Evolutionary conservation across 1,140 invertebrate species (phyloP), one percentile per base, ranked within the genome.

Genomic region (Adelges cooleyi): DNA sequence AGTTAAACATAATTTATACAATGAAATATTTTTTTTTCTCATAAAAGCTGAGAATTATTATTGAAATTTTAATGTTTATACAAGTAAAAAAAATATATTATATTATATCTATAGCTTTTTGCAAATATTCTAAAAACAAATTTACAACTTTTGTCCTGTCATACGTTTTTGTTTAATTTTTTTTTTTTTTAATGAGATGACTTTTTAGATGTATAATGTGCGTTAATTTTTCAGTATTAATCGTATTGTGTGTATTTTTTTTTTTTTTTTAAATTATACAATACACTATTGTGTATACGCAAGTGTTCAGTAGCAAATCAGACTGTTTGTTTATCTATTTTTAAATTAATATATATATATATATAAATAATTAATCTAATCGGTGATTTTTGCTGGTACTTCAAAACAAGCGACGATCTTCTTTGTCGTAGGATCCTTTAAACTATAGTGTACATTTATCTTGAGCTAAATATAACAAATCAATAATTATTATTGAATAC

Each of bases 381-480:
- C 54, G 20, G 50, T 52, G 10, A 67, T 62, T 67, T 67, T 67
- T 59, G 54, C 46, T 59, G 66, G 66, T 36, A 23, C 44, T 67
- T 67, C 66, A 50, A 67, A 67, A 51, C 66, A 67, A 29, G 38
- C 27, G 17, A 67, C 33, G 48, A 59, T 17, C 4, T 36, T 56
- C 33, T 27, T 67, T 33, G 44, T 40, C 22, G 48, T 49, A 0
- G 66, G 44, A 62, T 67, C 66, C 17, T 59, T 38, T 15, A 67
- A 22, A 27, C 52, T 49, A 53, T 54, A 67, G 40, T 67, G 66
- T 51, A 67, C 10, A 27, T 59, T 33, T 36, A 67, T 27, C 18
- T 67, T 67, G 20, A 59, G 36, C 66, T 67, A 3, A 62, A 62
- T 15, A 22, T 20, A 54, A 23, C 23, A n/a, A n/a, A n/a, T n/a